phyloP scores from a whole-genome alignment of 2,888 invertebrate genomes.

The Cephus pygmeus region DNA sequence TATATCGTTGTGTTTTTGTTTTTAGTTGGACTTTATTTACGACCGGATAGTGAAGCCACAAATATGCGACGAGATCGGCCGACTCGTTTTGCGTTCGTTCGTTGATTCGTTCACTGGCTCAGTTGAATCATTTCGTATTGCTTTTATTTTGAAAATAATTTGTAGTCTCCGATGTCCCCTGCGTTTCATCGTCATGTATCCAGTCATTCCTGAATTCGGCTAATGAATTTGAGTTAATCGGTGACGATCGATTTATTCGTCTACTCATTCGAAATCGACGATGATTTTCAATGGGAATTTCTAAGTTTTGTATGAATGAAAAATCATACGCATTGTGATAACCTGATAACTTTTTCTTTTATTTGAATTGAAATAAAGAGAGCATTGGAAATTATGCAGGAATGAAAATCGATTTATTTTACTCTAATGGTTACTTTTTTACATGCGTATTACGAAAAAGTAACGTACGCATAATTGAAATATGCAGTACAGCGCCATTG shows the following conservation, averaged over 20 bases:
- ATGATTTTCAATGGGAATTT: neutral
- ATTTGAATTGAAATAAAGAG: too few species aligned
- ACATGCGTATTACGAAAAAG: too few species aligned
- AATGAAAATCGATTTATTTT: too few species aligned
- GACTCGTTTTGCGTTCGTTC: slow-evolving; percentile 38
- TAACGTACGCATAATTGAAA: too few species aligned
- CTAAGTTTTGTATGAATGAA: neutral
- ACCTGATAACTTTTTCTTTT: too few species aligned
- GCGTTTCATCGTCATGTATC: slow-evolving; percentile 24
- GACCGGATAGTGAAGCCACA: slow-evolving; percentile 62
- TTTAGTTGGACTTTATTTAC: slow-evolving; percentile 62
- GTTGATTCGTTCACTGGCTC: slow-evolving; percentile 29
- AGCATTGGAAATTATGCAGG: too few species aligned
- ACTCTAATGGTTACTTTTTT: too few species aligned
- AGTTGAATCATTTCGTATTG: slow-evolving; percentile 37
- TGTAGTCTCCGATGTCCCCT: slow-evolving; percentile 24
- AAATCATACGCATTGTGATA: too few species aligned
- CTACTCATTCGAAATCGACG: slow-evolving; percentile 25
- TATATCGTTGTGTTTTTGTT: slow-evolving; percentile 62
- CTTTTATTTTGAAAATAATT: slow-evolving; percentile 54
- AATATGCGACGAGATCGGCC: slow-evolving; percentile 59
- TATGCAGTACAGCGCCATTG: too few species aligned
- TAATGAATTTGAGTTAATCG: slow-evolving; percentile 35
- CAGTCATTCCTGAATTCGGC: slow-evolving; percentile 44
- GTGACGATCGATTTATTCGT: slow-evolving; percentile 21